These are phyloP conservation scores for Drosophila mimica DNA, from an alignment of 2,888 invertebrate genomes.

Conservation along the genomic window DNA sequence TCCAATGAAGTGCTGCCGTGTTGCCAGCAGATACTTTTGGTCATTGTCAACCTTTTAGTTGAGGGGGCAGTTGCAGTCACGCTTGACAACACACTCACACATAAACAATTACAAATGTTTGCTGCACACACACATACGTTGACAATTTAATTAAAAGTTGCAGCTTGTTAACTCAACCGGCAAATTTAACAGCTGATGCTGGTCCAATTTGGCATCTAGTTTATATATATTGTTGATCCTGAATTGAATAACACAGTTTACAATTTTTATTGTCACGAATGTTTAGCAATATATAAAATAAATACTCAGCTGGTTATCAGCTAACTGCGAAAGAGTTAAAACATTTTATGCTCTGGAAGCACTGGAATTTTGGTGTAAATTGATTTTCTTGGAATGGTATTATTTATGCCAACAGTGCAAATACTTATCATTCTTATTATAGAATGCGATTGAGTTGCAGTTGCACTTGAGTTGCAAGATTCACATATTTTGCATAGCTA, in stretches of 20 bases:
- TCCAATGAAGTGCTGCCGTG: slow-evolving; percentile 29
- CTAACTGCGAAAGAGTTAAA: not conserved
- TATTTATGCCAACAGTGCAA: not conserved
- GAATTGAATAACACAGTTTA: not conserved
- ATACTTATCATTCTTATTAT: not conserved
- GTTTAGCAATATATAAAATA: not conserved
- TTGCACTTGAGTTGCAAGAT: slow-evolving; percentile 16
- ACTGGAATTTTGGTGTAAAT: slow-evolving; percentile 17
- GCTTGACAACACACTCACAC: slow-evolving; percentile 30
- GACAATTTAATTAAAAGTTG: slow-evolving; percentile 35
- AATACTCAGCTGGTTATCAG: not conserved
- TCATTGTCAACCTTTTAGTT: slow-evolving; percentile 28
- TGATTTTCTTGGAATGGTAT: not conserved
- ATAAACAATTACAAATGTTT: not conserved
- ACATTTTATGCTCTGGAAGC: not conserved
- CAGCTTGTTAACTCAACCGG: slow-evolving; percentile 15
- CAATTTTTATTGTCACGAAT: not conserved
- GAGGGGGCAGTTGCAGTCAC: slow-evolving; percentile 16
- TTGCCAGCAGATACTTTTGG: slow-evolving; percentile 18
- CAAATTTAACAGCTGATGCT: not conserved
- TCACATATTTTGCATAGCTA: slow-evolving; percentile 9
- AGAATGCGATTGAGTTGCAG: not conserved
- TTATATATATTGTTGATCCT: not conserved
- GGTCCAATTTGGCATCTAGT: not conserved
- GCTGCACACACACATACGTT: not conserved